These are phyloP conservation scores for Capra hircus DNA, from an alignment of 2,113 vertebrate genomes.

Conservation along the genomic window DNA sequence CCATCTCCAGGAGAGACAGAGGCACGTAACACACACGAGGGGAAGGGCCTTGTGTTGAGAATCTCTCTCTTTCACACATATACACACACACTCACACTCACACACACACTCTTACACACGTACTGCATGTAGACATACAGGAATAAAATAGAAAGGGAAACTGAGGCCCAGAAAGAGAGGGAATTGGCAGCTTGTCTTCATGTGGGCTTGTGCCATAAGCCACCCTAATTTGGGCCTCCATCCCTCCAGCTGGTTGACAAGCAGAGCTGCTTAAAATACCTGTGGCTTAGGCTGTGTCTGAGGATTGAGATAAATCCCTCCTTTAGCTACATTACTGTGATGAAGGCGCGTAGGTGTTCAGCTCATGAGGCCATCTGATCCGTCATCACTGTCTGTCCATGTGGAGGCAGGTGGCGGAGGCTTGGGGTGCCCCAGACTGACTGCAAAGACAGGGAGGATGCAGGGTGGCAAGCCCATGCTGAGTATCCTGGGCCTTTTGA, in stretches of 20 bases:
- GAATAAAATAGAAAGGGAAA: background rate
- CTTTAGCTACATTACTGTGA: background rate
- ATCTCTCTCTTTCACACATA: background rate
- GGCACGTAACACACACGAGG: fast-evolving
- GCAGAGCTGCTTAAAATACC: conserved; percentile 61
- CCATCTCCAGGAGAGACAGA: background rate
- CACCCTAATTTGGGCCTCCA: conserved; percentile 40
- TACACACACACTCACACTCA: background rate
- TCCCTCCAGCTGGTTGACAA: conserved; percentile 26
- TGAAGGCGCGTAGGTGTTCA: background rate
- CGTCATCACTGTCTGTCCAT: background rate
- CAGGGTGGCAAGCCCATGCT: fast-evolving
- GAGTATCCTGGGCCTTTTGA: background rate
- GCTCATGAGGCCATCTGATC: background rate
- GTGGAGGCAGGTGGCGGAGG: fast-evolving
- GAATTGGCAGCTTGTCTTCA: background rate
- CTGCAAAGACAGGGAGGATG: background rate
- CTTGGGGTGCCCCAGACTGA: fast-evolving
- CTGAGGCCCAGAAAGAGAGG: background rate
- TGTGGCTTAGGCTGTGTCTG: background rate
- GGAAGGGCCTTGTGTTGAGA: background rate
- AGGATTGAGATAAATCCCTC: background rate
- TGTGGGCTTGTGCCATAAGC: background rate
- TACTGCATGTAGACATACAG: fast-evolving
- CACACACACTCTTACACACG: background rate